Percentiles rank a stretch among this genome's conserved stretches.
These are phyloP conservation scores for Chloroceryle inda DNA, from an alignment of 2,797 vertebrate genomes.

Conservation along the genomic window DNA sequence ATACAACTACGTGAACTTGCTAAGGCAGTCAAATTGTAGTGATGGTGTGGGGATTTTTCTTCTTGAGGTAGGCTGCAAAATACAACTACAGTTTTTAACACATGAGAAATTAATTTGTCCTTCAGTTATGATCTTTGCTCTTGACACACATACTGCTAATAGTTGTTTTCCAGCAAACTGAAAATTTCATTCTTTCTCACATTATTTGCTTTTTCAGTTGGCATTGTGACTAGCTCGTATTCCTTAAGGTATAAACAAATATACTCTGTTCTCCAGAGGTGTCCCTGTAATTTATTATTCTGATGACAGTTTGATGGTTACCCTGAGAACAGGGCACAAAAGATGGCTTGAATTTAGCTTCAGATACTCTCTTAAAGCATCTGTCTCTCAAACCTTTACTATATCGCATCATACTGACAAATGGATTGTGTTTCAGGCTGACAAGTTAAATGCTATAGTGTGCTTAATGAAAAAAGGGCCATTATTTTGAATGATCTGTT, in stretches of 20 bases:
- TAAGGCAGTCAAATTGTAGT: neutral
- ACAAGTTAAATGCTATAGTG: constrained; percentile 44
- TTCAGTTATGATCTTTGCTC: constrained; percentile 42
- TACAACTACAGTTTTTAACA: neutral
- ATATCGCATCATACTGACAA: constrained; percentile 63
- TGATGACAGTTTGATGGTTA: constrained; percentile 77
- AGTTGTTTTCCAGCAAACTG: constrained; percentile 28
- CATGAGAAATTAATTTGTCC: constrained; percentile 26
- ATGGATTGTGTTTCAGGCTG: constrained; percentile 67
- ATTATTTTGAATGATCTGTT: constrained; percentile 64
- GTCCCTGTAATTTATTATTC: constrained; percentile 75
- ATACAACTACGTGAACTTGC: neutral
- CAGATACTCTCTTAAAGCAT: constrained; percentile 69
- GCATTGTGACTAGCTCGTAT: constrained; percentile 16
- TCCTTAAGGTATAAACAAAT: constrained; percentile 74
- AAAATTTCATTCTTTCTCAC: constrained; percentile 9
- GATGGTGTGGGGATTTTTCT: neutral
- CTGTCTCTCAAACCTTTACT: constrained; percentile 57
- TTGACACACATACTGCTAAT: neutral
- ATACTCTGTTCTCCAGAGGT: constrained; percentile 62
- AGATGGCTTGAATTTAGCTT: constrained; percentile 73
- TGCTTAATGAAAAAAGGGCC: constrained; percentile 57
- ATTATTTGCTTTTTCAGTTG: constrained; percentile 45
- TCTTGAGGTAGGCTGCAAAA: neutral
- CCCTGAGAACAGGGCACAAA: constrained; percentile 73